A percentile compares a stretch with the other conserved stretches of the same genome.
These are phyloP conservation scores for Protosalanx chinensis DNA, from an alignment of 2,797 vertebrate genomes.

Conservation along the genomic window DNA sequence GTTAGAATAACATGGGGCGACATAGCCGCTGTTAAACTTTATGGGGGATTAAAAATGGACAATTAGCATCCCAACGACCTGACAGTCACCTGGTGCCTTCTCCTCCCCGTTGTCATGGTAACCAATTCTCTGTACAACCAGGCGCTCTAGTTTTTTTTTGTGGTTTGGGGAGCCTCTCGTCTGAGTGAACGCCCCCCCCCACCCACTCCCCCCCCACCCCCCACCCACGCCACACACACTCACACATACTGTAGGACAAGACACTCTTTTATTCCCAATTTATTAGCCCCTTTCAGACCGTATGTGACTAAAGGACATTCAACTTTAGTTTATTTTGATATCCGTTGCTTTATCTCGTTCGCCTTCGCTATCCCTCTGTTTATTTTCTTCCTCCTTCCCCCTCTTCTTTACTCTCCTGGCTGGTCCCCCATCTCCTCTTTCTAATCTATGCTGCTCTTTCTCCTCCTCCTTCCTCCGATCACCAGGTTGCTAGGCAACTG, in stretches of 20 bases:
- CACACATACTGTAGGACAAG: too few relatives aligned
- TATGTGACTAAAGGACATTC: conserved; percentile 34
- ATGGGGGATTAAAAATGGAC: conserved; percentile 82
- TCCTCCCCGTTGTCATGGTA: conserved; percentile 10
- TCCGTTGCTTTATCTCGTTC: conserved; percentile 41
- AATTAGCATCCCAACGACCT: conserved; percentile 79
- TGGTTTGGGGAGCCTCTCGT: neutral
- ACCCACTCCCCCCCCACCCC: conserved; percentile 37
- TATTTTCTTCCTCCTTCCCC: conserved; percentile 55
- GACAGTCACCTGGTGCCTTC: conserved; percentile 64
- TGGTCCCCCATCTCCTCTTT: conserved; percentile 53
- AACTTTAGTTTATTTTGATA: conserved; percentile 36
- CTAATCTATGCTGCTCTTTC: conserved; percentile 53
- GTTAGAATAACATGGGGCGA: conserved; percentile 71
- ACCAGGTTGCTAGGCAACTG: conserved; percentile 81
- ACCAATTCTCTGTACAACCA: neutral
- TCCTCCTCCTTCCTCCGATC: conserved; percentile 63
- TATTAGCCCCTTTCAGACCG: conserved; percentile 12
- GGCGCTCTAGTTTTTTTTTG: neutral
- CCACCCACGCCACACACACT: neutral
- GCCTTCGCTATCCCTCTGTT: conserved; percentile 40
- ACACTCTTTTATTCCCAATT: too few relatives aligned
- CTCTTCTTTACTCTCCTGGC: conserved; percentile 45
- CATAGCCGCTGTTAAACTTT: conserved; percentile 77
- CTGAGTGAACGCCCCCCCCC: neutral